phyloP scores from a whole-genome alignment of 2,888 invertebrate genomes.

The Harpalus rubripes region DNA sequence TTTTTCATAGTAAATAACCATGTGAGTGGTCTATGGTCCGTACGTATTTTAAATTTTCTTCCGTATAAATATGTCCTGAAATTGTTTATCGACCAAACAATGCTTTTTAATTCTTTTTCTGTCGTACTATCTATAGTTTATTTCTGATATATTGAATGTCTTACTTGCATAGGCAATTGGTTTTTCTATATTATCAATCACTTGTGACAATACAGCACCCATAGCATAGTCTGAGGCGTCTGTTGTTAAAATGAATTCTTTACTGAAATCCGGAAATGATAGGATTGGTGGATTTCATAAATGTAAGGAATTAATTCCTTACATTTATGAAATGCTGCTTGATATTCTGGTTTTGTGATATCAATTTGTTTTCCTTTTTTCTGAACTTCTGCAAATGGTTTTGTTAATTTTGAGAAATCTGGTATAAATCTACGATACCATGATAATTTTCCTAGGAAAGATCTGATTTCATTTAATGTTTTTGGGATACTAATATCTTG shows the following conservation, averaged over 20 bases:
- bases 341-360: neutral
- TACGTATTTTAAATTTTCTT: too few species aligned
- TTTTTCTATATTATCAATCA: too few species aligned
- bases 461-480: conserved; percentile 66
- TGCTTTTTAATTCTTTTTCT: too few species aligned
- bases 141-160: too few species aligned
- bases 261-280: neutral
- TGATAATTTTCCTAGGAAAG: conserved; percentile 61
- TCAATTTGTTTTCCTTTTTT: neutral
- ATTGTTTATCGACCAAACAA: too few species aligned
- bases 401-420: conserved; percentile 57
- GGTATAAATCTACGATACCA: conserved; percentile 62
- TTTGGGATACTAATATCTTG: conserved; percentile 57
- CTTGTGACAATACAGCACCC: neutral
- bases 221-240: neutral
- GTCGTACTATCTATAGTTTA: too few species aligned
- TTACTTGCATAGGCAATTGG: too few species aligned
- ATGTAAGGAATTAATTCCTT: conserved; percentile 3
- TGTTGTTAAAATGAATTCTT: neutral
- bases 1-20: neutral
- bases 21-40: too few species aligned
- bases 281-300: neutral
- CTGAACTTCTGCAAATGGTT: neutral
- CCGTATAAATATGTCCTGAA: too few species aligned
- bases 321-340: neutral